Evolutionary conservation across 53 echinoderm and acorn worm genomes (phyloP).

Genomic region (Temnopleurus reevesii): DNA sequence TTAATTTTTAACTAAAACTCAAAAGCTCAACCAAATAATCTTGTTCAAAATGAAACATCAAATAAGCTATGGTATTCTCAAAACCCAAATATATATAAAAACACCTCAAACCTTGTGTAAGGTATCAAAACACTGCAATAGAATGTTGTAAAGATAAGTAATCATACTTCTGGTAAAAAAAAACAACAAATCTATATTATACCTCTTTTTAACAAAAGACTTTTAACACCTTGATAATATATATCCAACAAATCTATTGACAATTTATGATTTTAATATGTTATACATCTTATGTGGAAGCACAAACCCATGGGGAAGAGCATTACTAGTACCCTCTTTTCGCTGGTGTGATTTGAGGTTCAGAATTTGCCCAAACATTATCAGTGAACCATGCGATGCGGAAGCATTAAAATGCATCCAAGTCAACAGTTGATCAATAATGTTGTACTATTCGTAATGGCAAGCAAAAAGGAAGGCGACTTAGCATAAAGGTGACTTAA

Average conservation of each 20-base stretch:
- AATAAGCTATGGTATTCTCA: constrained; percentile 14
- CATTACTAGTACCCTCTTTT: too few species aligned
- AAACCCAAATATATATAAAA: constrained; percentile 42
- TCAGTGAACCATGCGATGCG: too few species aligned
- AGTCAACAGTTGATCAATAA: too few species aligned
- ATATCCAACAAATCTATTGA: background rate
- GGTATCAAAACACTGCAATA: constrained; percentile 10
- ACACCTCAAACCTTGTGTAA: constrained; percentile 31
- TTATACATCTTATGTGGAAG: background rate
- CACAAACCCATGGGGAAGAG: constrained; percentile 9
- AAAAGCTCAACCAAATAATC: constrained; percentile 6
- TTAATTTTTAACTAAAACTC: too few species aligned
- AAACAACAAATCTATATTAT: constrained; percentile 31
- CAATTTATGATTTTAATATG: background rate
- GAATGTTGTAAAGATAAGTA: constrained; percentile 23
- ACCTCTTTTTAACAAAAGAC: constrained; percentile 21
- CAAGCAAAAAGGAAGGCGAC: too few species aligned
- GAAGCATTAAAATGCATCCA: too few species aligned
- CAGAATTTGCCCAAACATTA: too few species aligned
- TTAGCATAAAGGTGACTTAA: too few species aligned
- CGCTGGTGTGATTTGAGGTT: too few species aligned
- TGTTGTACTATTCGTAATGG: too few species aligned
- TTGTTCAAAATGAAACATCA: background rate
- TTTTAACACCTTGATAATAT: constrained; percentile 5
- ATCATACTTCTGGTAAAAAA: constrained; percentile 28